phyloP scores from a whole-genome alignment of 2,113 vertebrate species.

The human region GRCh38 chr5:4273501-4274000 shows the following conservation, averaged over 20 bases:
- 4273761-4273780: not conserved
- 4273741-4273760: conserved; percentile 53
- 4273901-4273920: conserved; percentile 21
- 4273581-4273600: not conserved
- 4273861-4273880: conserved; percentile 42
- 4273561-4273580: not conserved
- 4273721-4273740: not conserved
- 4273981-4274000: not conserved
- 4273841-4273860: conserved; percentile 45
- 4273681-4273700: conserved; percentile 27
- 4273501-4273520: not conserved
- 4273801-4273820: conserved; percentile 49
- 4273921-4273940: conserved; percentile 10
- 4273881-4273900: conserved; percentile 57
- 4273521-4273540: not conserved
- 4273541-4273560: not conserved
- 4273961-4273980: conserved; percentile 42
- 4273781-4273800: conserved; percentile 16
- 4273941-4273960: not conserved
- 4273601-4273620: not conserved
- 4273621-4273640: conserved; percentile 3
- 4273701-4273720: not conserved
- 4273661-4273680: conserved; percentile 37
- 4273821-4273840: conserved; percentile 62
- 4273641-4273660: conserved; percentile 48